These are phyloP conservation scores for Alosa sapidissima DNA, from an alignment of 2,797 vertebrate genomes.

Conservation along the genomic window DNA sequence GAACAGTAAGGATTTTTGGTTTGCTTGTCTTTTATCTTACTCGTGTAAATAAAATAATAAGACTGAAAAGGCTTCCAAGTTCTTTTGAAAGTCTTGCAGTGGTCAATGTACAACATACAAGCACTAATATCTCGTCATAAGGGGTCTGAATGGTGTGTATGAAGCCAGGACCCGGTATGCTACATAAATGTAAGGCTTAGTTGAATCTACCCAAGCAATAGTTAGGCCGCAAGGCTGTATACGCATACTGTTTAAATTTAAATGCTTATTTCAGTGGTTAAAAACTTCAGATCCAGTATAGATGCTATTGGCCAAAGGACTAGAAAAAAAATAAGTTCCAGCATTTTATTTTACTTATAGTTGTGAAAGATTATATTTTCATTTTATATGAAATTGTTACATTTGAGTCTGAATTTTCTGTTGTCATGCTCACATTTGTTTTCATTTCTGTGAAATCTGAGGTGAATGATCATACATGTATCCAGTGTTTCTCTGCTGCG, in stretches of 20 bases:
- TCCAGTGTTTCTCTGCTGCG: neutral
- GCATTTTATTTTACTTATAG: no score
- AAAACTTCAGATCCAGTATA: no score
- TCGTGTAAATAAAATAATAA: conserved; percentile 80
- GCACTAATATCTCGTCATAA: neutral
- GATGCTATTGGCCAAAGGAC: no score
- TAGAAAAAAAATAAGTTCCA: no score
- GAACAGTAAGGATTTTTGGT: conserved; percentile 52
- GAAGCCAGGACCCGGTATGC: neutral
- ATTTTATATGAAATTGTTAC: neutral
- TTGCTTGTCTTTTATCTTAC: conserved; percentile 55
- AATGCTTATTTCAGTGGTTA: no score
- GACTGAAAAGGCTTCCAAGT: conserved; percentile 43
- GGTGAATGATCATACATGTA: neutral
- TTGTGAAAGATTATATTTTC: neutral
- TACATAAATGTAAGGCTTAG: no score
- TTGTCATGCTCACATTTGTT: no score
- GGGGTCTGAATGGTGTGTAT: neutral
- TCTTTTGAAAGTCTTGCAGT: neutral
- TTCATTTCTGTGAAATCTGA: neutral
- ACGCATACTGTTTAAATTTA: no score
- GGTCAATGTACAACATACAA: neutral
- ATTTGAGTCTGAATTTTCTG: neutral
- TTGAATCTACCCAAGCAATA: no score
- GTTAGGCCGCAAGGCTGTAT: no score